A percentile compares a stretch with the other conserved stretches of the same genome.
Conservation (phyloP, 2,888 invertebrate genomes). For the Microctonus brassicae region DNA sequence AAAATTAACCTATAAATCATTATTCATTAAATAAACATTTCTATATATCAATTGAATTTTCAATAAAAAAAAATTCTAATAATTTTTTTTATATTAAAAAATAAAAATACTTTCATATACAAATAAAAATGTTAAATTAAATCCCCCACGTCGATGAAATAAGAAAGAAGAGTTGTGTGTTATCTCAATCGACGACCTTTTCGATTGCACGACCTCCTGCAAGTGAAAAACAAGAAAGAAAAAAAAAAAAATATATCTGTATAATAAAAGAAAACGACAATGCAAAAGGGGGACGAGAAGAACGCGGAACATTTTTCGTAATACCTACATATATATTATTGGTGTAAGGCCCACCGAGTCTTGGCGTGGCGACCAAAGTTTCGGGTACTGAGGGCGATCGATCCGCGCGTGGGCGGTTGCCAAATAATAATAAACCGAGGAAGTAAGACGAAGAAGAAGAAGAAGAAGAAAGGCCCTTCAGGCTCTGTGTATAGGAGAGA, state of each 20-base stretch:
- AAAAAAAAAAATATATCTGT: conserved; percentile 20
- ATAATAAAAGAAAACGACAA: neutral
- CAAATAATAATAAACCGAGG: conserved; percentile 62
- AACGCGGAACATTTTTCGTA: conserved; percentile 31
- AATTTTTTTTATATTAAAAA: neutral
- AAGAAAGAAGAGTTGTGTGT: conserved; percentile 33
- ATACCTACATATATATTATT: neutral
- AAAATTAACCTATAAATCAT: no score
- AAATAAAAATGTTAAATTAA: neutral
- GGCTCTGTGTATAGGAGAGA: conserved; percentile 4
- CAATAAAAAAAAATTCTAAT: neutral
- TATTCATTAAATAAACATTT: no score
- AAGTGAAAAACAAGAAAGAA: conserved; percentile 38
- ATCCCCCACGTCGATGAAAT: conserved; percentile 12
- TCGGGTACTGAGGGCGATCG: conserved; percentile 47
- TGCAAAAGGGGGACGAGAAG: neutral
- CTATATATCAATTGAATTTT: no score
- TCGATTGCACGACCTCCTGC: conserved; percentile 30
- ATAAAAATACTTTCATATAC: neutral
- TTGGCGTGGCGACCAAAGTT: conserved; percentile 27
- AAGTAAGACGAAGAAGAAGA: conserved; percentile 18
- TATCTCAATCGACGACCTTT: conserved; percentile 65
- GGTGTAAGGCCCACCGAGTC: neutral
- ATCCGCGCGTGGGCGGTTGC: conserved; percentile 62
- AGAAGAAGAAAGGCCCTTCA: neutral